Evolutionary conservation across 2,797 vertebrate genomes (phyloP), one percentile per base, ranked within the genome.

Genomic region (Atherinosoma microstoma): DNA sequence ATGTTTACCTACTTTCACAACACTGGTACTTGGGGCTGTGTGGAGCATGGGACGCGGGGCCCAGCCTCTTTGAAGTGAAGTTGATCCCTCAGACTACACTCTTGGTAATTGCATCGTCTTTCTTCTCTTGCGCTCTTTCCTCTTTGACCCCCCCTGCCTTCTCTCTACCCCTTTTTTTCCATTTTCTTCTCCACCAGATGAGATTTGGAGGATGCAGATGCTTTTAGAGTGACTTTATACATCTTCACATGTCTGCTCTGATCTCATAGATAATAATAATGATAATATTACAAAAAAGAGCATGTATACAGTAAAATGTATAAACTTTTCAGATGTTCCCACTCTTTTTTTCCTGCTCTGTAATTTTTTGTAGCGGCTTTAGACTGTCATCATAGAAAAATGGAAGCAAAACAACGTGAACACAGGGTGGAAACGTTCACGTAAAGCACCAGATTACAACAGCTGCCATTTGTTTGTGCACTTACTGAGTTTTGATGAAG

Each of bases 51-150:
- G 88, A 92, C 79, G 79, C 67, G 84, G 84, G 87, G 84, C 89
- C 89, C 86, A 65, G 88, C 82, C 83, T 82, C 94, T 95, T 94
- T 95, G 93, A 95, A 93, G 94, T 94, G 84, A 93, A 93, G 92
- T 92, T 94, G 93, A 94, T 93, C 88, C 93, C 91, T 93, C 87
- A 93, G 93, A 92, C 88, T 90, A 92, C 79, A 91, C 91, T 92
- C 88, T 87, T 88, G 87, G 90, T 94, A 94, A 95, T 94, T 94
- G 93, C 88, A 73, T 88, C 84, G 79, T 90, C 86, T 88, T 74
- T 77, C 72, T 74, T 64, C 40, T 70, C 63, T 68, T 45, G 68
- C 67, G 62, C 62, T 62, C 80, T 67, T 18, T 65, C 60, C 65
- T 53, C 22, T 57, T 68, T 59, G 54, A 47, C 62, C 51, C 40